Evolutionary conservation across 1,140 invertebrate species (phyloP).

Genomic region (Cephus cinctus): DNA sequence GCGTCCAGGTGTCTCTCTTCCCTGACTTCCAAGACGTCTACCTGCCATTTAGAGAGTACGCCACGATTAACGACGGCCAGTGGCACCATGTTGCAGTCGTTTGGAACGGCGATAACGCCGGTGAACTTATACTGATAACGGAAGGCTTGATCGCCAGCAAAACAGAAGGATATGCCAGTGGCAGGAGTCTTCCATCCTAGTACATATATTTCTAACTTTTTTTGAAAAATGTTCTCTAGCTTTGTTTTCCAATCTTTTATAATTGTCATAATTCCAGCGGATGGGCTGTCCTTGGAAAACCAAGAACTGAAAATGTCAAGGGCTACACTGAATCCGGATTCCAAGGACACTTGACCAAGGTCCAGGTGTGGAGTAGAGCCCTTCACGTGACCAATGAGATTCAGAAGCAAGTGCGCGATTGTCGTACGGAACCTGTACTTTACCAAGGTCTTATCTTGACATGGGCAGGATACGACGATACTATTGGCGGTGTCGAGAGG

Average conservation of each 20-base stretch:
- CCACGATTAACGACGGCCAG: conserved; percentile 92
- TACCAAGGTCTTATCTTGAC: conserved; percentile 83
- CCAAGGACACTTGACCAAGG: conserved; percentile 91
- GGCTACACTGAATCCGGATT: conserved; percentile 85
- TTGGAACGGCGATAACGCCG: conserved; percentile 85
- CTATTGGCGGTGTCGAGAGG: conserved; percentile 84
- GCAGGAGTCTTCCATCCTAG: conserved; percentile 75
- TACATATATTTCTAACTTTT: conserved; percentile 54
- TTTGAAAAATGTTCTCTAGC: conserved; percentile 8
- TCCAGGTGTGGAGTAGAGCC: conserved; percentile 90
- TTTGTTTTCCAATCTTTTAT: conserved; percentile 2
- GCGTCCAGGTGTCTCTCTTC: conserved; percentile 86
- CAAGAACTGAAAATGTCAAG: conserved; percentile 71
- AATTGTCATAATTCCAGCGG: conserved; percentile 63
- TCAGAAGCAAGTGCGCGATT: conserved; percentile 88
- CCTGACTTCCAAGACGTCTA: conserved; percentile 87
- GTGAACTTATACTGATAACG: conserved; percentile 83
- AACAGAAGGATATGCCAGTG: conserved; percentile 80
- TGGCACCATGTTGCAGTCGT: conserved; percentile 96
- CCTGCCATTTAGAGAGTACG: conserved; percentile 85
- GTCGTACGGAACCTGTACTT: conserved; percentile 87
- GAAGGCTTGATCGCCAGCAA: conserved; percentile 92
- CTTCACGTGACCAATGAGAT: conserved; percentile 91
- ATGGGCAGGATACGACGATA: conserved; percentile 91
- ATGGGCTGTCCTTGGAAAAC: conserved; percentile 91